phyloP scores from a whole-genome alignment of 2,888 invertebrate species.

The Drosophila prolongata region DNA sequence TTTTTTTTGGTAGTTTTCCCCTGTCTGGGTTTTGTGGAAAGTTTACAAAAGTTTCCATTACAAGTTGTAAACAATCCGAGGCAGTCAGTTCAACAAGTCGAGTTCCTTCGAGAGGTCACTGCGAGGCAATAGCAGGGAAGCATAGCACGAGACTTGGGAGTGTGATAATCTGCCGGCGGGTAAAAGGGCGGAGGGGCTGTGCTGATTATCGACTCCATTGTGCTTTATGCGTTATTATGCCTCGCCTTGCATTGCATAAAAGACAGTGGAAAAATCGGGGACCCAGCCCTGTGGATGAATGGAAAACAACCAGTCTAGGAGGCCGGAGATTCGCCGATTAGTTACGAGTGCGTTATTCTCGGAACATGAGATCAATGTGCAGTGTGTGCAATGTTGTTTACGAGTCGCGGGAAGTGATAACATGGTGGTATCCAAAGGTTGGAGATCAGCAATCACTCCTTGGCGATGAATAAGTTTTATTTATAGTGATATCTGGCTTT shows the following conservation, averaged over 20 bases:
- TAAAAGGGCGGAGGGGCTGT: neutral
- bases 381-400: conserved; percentile 12
- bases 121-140: conserved; percentile 19
- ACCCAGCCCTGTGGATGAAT: conserved; percentile 4
- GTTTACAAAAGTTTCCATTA: conserved; percentile 73
- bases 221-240: conserved; percentile 15
- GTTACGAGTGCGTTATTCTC: conserved; percentile 4
- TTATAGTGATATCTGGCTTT: conserved; percentile 4
- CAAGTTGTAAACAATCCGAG: conserved; percentile 66
- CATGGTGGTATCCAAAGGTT: conserved; percentile 17
- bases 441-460: conserved; percentile 1
- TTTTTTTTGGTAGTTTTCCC: conserved; percentile 43
- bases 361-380: conserved; percentile 14
- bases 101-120: conserved; percentile 63
- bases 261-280: conserved; percentile 24
- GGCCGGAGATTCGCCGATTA: conserved; percentile 7
- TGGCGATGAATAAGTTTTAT: neutral
- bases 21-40: conserved; percentile 52
- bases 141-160: conserved; percentile 35
- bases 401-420: conserved; percentile 6
- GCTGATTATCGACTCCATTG: conserved; percentile 38
- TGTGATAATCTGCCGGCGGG: conserved; percentile 25
- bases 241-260: conserved; percentile 20
- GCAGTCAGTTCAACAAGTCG: conserved; percentile 14
- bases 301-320: conserved; percentile 16